phyloP scores from a whole-genome alignment of 2,888 invertebrate species.

The Monoplex corrugatus region DNA sequence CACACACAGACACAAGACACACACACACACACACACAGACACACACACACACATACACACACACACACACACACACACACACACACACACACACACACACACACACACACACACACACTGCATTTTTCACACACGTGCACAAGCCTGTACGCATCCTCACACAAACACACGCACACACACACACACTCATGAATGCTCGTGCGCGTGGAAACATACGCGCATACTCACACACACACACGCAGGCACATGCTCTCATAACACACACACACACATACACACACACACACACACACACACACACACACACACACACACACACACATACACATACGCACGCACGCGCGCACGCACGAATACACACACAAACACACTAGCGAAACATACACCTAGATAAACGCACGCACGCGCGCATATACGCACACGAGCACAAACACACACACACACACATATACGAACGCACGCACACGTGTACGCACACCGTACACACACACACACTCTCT shows the following conservation, averaged over 20 bases:
- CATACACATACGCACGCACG: not conserved
- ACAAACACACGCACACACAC: not conserved
- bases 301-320: not conserved
- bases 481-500: not conserved
- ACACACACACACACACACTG: too few relatives aligned
- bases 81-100: not conserved
- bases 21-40: not conserved
- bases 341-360: not conserved
- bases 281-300: not conserved
- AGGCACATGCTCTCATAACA: not conserved
- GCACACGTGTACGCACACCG: not conserved
- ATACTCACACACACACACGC: slow-evolving; percentile 10
- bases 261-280: slow-evolving; percentile 17
- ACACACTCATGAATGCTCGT: not conserved
- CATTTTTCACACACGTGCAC: not conserved
- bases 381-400: too few relatives aligned
- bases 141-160: too few relatives aligned
- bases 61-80: not conserved
- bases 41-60: not conserved
- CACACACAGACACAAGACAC: too few relatives aligned
- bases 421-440: not conserved
- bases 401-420: not conserved
- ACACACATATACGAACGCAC: not conserved
- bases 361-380: not conserved
- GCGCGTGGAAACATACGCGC: not conserved